Conservation (phyloP, 1,140 invertebrate genomes). For the Drosophila nigrodunni region DNA sequence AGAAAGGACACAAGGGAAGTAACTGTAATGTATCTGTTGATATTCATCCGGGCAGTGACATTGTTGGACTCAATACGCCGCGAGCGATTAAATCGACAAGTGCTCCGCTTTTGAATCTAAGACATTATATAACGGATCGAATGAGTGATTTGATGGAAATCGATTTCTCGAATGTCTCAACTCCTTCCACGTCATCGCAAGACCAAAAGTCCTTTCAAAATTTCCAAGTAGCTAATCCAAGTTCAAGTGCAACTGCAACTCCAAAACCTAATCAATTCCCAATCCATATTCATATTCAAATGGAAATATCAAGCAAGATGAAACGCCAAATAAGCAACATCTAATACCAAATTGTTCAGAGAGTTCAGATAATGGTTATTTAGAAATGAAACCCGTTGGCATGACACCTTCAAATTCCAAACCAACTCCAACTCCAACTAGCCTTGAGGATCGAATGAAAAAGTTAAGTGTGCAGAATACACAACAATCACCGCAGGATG, state of each 20-base stretch:
- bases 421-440: not conserved
- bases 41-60: constrained; percentile 12
- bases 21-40: constrained; percentile 63
- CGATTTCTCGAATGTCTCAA: constrained; percentile 87
- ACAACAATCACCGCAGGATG: constrained; percentile 5
- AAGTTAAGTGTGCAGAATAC: constrained; percentile 42
- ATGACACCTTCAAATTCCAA: constrained; percentile 31
- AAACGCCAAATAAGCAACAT: constrained; percentile 19
- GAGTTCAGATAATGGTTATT: constrained; percentile 70
- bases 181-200: constrained; percentile 39
- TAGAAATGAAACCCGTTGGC: constrained; percentile 85
- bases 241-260: constrained; percentile 29
- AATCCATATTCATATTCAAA: constrained; percentile 44
- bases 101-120: constrained; percentile 86
- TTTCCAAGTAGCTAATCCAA: constrained; percentile 30
- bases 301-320: constrained; percentile 32
- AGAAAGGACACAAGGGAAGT: constrained; percentile 58
- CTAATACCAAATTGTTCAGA: constrained; percentile 6
- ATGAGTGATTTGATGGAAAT: constrained; percentile 93
- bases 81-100: constrained; percentile 86
- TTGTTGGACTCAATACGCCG: constrained; percentile 7
- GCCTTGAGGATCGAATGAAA: constrained; percentile 49
- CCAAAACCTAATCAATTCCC: constrained; percentile 42
- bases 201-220: constrained; percentile 36
- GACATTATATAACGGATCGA: constrained; percentile 88